Evolutionary conservation across 2,797 vertebrate genomes (phyloP), one percentile per base, ranked within the genome.

Genomic region (Gephyroberyx darwinii): DNA sequence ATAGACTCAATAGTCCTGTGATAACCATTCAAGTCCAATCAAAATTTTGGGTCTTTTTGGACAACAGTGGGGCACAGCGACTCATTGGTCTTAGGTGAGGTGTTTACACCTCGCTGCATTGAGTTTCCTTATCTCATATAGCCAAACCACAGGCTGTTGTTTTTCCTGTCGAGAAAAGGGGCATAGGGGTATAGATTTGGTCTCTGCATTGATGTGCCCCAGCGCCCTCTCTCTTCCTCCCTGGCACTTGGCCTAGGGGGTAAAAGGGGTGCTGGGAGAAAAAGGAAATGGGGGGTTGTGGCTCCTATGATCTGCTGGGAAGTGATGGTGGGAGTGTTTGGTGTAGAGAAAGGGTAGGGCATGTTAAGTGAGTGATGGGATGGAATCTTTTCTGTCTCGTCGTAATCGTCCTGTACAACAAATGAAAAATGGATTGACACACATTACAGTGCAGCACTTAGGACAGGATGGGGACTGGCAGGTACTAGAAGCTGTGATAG

Each of bases 301-400:
- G 7, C 19, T 70, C 10, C 50, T 50, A 17, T 19, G 35, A 67
- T 60, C 59, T 51, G 43, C 41, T 8, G 64, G 26, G 26, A 26
- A 26, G 26, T 4, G 26, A 26, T 8, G 43, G 48, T 54, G 2
- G 60, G 13, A 26, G 5, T 10, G 37, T 65, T 51, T 54, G 47
- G n/a, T 61, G 51, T 9, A 43, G 45, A 62, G 10, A 37, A 61
- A 5, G n/a, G 8, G 47, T 9, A 52, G 55, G n/a, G 12, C 72
- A 58, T 78, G 84, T 80, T 78, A 85, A 80, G 68, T 73, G 48
- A 78, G 62, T 67, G 74, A 81, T 41, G 52, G 41, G 66, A 74
- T 65, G n/a, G 54, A 78, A 81, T 77, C 65, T 30, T 60, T 57
- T 63, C 71, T 57, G 59, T 37, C 76, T 43, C 81, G 77, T 69